Base-by-base conservation (phyloP, 2,113 vertebrate genomes). In the Parotia lawesii region DNA sequence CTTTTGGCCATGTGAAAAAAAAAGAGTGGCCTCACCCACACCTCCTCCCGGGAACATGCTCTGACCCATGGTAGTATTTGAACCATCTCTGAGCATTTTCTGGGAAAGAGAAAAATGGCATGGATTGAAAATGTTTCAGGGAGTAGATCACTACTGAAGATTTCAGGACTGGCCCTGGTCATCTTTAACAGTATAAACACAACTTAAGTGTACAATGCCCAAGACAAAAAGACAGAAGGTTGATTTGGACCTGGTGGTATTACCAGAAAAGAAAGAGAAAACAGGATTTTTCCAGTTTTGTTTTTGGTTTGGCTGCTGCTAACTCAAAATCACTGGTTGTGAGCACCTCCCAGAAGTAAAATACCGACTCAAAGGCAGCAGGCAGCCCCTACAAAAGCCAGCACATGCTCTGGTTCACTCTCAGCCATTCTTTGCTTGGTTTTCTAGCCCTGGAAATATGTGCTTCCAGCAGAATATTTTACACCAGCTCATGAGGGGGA, bases 291-390 rank as follows among this genome's bases (percentile, higher is more conserved):
- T 58, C 33, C 35, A 45, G 10, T 42, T 75, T 4, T 14, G 3
- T 50, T 75, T 67, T 72, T 65, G 3, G 47, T 84, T 84, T 93
- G n/a, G 22, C 17, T 93, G 44, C n/a, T 81, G 5, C 33, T 78
- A 51, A 64, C 45, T 93, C 38, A 58, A 58, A 53, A 61, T 62
- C 22, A 19, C 28, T 47, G 37, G 31, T 42, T 11, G 11, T 14
- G n/a, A 84, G 24, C 53, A 57, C 5, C 15, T 37, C 45, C 57
- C 42, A 42, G 29, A 44, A 89, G 18, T 42, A 90, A 88, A 93
- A 89, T 4, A 33, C 11, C 0, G 0, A 27, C 37, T 22, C 0
- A 0, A 81, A 61, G 31, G 17, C 51, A 60, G 29, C 10, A 14
- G 45, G 44, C 3, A 64, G 28, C 31, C 44, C 51, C 69, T 37